Percentiles rank a stretch among this genome's conserved stretches.
phyloP scores from a whole-genome alignment of 2,113 vertebrate species.

The Ammospiza nelsoni region DNA sequence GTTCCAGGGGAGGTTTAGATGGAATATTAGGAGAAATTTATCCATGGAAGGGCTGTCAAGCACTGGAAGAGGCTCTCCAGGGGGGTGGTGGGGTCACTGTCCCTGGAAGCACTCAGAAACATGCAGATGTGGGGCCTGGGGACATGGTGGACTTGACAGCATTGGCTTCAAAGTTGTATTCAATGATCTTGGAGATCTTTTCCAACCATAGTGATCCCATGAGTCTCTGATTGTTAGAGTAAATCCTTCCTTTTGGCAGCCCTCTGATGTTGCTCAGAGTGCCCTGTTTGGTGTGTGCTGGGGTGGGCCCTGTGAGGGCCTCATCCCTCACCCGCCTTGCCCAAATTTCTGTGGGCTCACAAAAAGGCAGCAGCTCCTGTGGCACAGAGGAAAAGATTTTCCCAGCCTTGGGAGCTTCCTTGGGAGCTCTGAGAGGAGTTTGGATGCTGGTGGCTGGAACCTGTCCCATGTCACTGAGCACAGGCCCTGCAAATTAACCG shows the following conservation, averaged over 20 bases:
- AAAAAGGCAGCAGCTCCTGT: accelerated
- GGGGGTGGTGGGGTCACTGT: neutral
- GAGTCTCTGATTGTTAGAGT: neutral
- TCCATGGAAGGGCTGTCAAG: too few species aligned
- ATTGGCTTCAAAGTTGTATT: too few species aligned
- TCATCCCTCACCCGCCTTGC: accelerated
- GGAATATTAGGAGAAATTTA: neutral
- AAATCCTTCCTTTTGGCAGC: neutral
- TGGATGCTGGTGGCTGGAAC: neutral
- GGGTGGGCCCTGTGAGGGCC: neutral
- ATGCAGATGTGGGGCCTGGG: neutral
- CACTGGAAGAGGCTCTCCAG: neutral
- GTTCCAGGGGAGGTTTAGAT: neutral
- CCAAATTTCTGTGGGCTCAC: neutral
- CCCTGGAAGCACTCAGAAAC: too few species aligned
- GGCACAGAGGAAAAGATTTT: neutral
- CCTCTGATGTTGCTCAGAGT: neutral
- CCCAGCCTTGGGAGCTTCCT: neutral
- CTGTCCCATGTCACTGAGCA: neutral
- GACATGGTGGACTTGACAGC: accelerated
- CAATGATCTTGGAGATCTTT: neutral
- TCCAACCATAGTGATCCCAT: accelerated
- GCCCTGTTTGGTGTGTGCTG: neutral
- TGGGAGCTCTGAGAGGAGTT: neutral
- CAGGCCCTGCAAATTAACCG: neutral